A percentile compares a stretch with the other conserved stretches of the same genome.
Evolutionary conservation across 2,888 invertebrate genomes (phyloP).

Genomic region (Dione vanillae): DNA sequence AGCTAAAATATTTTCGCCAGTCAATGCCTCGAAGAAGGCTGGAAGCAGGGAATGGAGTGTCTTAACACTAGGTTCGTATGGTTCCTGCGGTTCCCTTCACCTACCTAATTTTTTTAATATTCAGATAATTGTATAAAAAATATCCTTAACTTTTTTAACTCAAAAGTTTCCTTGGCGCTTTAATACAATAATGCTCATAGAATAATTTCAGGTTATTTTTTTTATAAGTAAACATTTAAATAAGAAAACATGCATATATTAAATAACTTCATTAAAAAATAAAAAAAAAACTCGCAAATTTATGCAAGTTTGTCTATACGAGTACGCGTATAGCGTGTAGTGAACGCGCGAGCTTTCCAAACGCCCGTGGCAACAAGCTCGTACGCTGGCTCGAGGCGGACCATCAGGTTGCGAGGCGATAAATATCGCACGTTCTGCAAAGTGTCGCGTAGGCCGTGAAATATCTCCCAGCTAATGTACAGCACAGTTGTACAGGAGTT

Average conservation of each 20-base stretch:
- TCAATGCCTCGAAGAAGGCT: too few species aligned
- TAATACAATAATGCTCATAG: too few species aligned
- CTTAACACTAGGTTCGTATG: too few species aligned
- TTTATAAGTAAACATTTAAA: background rate
- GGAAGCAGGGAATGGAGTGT: too few species aligned
- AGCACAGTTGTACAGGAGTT: background rate
- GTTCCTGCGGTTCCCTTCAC: too few species aligned
- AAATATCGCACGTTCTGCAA: conserved; percentile 56
- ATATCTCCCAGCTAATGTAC: background rate
- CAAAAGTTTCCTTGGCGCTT: too few species aligned
- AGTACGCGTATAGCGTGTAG: background rate
- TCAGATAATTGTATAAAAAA: too few species aligned
- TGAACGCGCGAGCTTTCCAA: conserved; percentile 38
- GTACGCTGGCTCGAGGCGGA: conserved; percentile 43
- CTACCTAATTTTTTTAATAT: too few species aligned
- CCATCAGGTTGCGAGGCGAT: conserved; percentile 65
- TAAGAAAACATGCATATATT: background rate
- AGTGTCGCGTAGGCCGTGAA: conserved; percentile 54
- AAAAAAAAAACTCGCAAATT: background rate
- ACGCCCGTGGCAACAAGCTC: conserved; percentile 33
- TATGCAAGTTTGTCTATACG: background rate
- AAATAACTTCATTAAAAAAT: background rate
- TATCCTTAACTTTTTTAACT: too few species aligned
- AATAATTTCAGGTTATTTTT: too few species aligned
- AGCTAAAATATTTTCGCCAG: too few species aligned